Base-by-base conservation (phyloP, 2,888 invertebrate species). In the Papilio protenor region DNA sequence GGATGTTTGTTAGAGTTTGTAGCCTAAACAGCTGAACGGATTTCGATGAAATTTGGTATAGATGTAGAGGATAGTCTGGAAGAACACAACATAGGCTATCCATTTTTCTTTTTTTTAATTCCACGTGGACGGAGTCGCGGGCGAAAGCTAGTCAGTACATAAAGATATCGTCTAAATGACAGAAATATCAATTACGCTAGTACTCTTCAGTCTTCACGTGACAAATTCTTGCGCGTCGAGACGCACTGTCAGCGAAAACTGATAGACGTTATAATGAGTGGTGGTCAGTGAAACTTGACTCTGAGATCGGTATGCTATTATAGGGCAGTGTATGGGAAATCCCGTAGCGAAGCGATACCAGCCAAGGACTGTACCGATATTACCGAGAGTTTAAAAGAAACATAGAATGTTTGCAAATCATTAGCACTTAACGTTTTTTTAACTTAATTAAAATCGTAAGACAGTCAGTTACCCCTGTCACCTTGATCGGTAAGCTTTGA, bases 231-330 rank as follows among this genome's bases (percentile, higher is more conserved):
- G 45, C 40, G 11, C 66, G 66, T 69, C 66, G n/a, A 69, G 66
- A 69, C 66, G 45, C 66, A 45, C 40, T n/a, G 66, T 45, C 66
- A 69, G 66, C 66, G 66, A 45, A n/a, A 66, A 40, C n/a, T 40
- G 66, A 66, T 66, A 33, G n/a, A 40, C 66, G 6, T 66, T 45
- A 45, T 11, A 1, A 33, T 10, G 11, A 8, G 2, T 27, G 10
- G 14, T 66, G n/a, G 66, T n/a, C 66, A 12, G 40, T 69, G 66
- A 45, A 45, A 69, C 21, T 69, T 69, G 66, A 69, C 40, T 69
- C 66, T 45, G 45, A 40, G 66, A 40, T 69, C 45, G 45, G 40
- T 45, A 45, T 21, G 45, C 2, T n/a, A 33, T 10, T n/a, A 21
- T 45, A 21, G n/a, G 27, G n/a, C 12, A 12, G 66, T 4, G 66